These are phyloP conservation scores for Scelioninae gen. 1 DNA, from an alignment of 2,888 invertebrate species.

Conservation along the genomic window DNA sequence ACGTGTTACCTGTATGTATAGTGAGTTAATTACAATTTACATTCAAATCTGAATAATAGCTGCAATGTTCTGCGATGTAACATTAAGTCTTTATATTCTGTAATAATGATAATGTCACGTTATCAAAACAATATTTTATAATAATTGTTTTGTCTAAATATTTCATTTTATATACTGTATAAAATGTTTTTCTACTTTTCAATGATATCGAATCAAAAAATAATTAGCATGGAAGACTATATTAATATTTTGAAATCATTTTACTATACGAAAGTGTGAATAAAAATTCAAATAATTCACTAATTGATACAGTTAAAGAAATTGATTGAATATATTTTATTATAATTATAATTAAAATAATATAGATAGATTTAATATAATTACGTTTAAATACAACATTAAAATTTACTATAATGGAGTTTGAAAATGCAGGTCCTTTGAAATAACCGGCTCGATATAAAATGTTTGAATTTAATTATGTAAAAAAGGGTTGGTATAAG, in stretches of 20 bases:
- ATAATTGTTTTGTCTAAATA: neutral
- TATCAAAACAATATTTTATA: neutral
- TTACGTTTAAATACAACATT: too few relatives aligned
- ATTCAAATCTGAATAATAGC: slow-evolving; percentile 1
- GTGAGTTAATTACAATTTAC: slow-evolving; percentile 4
- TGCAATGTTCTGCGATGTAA: neutral
- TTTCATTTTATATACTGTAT: neutral
- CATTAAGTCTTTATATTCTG: neutral
- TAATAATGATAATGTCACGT: neutral
- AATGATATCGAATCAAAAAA: too few relatives aligned
- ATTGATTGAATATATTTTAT: neutral
- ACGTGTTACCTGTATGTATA: neutral
- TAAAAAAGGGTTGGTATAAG: slow-evolving; percentile 49
- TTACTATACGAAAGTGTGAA: too few relatives aligned
- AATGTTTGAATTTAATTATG: slow-evolving; percentile 54
- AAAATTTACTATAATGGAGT: too few relatives aligned
- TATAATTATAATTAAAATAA: neutral
- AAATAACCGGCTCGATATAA: slow-evolving; percentile 3
- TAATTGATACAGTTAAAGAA: too few relatives aligned
- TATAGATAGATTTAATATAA: neutral
- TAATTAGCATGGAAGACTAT: too few relatives aligned
- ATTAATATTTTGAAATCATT: too few relatives aligned
- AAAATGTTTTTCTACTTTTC: too few relatives aligned
- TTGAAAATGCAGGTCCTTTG: too few relatives aligned
- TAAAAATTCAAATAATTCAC: too few relatives aligned